A percentile compares a stretch with the other conserved stretches of the same genome.
Evolutionary conservation across 2,113 vertebrate species (phyloP).

Genomic region (Mesocricetus auratus): DNA sequence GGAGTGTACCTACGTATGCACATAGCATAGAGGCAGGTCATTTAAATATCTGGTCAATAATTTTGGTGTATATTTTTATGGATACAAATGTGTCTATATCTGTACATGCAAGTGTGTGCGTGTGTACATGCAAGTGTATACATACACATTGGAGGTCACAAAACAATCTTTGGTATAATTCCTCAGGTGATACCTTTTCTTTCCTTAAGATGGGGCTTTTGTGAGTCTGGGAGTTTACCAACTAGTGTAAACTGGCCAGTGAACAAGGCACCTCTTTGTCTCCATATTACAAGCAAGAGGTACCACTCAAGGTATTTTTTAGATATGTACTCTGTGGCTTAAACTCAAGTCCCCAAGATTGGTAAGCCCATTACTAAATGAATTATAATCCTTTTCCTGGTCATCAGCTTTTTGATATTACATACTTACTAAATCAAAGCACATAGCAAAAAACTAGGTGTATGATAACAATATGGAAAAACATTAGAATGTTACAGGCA

Average conservation of each 20-base stretch:
- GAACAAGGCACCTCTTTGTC: not conserved
- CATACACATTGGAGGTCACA: not conserved
- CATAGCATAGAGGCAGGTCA: not conserved
- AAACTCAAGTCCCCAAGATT: not conserved
- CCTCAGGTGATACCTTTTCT: no score
- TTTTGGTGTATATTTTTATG: not conserved
- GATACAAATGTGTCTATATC: not conserved
- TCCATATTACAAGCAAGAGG: not conserved
- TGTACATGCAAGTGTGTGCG: not conserved
- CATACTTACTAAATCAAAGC: not conserved
- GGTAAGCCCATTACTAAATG: not conserved
- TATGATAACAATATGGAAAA: not conserved
- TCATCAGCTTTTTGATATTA: conserved; percentile 1
- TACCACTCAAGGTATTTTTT: no score
- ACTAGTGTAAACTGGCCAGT: not conserved
- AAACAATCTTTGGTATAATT: not conserved
- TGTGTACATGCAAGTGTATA: not conserved
- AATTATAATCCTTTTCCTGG: not conserved
- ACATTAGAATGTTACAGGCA: not conserved
- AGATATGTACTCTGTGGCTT: not conserved
- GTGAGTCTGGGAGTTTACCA: not conserved
- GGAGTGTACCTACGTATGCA: not conserved
- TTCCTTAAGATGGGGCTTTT: not conserved
- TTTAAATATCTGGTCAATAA: not conserved
- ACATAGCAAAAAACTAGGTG: not conserved